A percentile compares a stretch with the other conserved stretches of the same genome.
Conservation (phyloP, 1,140 invertebrate species). For the Lethocerus indicus region DNA sequence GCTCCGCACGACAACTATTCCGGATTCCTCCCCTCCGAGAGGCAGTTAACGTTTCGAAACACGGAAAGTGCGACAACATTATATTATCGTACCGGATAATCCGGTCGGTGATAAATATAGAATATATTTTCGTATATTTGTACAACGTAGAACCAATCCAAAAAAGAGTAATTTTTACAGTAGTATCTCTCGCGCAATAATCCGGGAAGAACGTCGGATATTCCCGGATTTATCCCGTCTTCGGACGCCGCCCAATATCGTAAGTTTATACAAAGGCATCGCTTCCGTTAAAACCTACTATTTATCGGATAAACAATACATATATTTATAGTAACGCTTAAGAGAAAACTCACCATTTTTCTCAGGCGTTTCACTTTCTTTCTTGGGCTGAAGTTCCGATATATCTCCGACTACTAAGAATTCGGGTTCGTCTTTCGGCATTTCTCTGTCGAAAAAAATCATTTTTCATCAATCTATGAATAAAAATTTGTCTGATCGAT, state of each 20-base stretch:
- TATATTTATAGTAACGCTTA: neutral
- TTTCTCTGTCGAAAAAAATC: neutral
- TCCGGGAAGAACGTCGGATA: neutral
- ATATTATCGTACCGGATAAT: too few species aligned
- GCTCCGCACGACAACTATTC: neutral
- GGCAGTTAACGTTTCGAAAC: neutral
- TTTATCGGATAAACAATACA: neutral
- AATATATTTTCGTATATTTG: too few species aligned
- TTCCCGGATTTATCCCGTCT: neutral
- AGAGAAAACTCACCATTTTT: constrained; percentile 3
- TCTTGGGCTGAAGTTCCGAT: constrained; percentile 8
- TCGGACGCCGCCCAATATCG: neutral
- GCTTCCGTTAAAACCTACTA: neutral
- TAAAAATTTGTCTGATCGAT: too few species aligned
- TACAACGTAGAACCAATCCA: too few species aligned
- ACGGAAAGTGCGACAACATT: neutral
- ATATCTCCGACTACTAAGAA: constrained; percentile 4
- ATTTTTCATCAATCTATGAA: neutral
- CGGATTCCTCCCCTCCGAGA: neutral
- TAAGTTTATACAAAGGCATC: neutral
- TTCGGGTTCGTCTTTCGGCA: constrained; percentile 8
- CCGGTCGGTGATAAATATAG: too few species aligned
- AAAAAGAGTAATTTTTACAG: neutral
- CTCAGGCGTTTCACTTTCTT: neutral
- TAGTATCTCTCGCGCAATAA: neutral